A percentile compares a stretch with the other conserved stretches of the same genome.
Conservation (phyloP, 2,113 vertebrate genomes). For the Rhineura floridana region DNA sequence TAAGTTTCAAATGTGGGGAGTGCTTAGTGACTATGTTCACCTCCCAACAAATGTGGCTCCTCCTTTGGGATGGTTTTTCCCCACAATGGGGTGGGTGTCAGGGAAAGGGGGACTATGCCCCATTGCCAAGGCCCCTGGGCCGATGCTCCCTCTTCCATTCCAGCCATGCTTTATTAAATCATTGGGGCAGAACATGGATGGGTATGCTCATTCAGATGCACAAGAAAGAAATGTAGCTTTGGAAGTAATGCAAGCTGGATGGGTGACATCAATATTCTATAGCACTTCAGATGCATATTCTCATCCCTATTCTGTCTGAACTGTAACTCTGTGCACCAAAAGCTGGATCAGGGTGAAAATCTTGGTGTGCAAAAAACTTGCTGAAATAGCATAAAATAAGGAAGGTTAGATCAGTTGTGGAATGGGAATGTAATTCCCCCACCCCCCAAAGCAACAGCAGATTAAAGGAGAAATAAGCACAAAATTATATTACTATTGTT, state of each 20-base stretch:
- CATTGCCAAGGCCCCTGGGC: background rate
- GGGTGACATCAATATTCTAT: background rate
- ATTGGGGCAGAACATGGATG: background rate
- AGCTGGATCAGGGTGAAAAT: background rate
- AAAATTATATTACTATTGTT: no score
- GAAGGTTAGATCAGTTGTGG: background rate
- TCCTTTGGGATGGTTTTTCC: background rate
- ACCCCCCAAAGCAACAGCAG: background rate
- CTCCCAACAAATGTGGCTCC: background rate
- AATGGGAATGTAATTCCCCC: background rate
- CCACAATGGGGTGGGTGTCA: background rate
- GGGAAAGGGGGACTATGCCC: background rate
- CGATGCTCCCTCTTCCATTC: background rate
- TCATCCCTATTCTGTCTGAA: background rate
- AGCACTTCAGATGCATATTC: background rate
- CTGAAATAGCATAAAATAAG: background rate
- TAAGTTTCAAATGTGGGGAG: background rate
- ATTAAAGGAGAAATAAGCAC: background rate
- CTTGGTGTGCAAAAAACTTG: background rate
- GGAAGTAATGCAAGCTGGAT: background rate
- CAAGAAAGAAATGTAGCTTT: background rate
- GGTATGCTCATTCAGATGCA: background rate
- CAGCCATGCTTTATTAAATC: background rate
- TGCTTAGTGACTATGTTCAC: no score
- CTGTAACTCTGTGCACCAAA: background rate